Conservation (phyloP, 2,113 vertebrate genomes). For the Proterorhinus semilunaris region DNA sequence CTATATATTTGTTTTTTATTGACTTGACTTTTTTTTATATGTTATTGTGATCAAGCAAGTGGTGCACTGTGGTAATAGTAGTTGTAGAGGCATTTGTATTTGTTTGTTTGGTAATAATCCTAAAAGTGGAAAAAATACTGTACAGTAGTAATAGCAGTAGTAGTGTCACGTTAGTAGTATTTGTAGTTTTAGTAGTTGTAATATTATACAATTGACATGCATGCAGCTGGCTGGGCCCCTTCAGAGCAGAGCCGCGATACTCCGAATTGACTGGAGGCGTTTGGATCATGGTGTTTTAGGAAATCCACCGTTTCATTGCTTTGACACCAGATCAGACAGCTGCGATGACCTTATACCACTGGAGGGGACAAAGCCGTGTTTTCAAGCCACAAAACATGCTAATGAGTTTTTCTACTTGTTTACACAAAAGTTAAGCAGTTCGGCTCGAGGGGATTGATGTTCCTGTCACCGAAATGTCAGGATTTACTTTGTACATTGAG, state of each 20-base stretch:
- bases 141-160: neutral
- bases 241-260: neutral
- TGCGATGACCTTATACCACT: neutral
- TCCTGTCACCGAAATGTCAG: neutral
- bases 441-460: neutral
- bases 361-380: neutral
- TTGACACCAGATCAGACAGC: neutral
- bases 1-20: too few relatives aligned
- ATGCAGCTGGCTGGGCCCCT: neutral
- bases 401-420: neutral
- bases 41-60: too few relatives aligned
- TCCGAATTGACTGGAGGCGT: neutral
- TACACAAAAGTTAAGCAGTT: conserved; percentile 5
- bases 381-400: neutral
- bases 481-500: neutral
- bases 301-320: conserved; percentile 1
- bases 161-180: neutral
- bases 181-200: neutral
- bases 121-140: too few relatives aligned
- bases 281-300: neutral
- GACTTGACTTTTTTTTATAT: too few relatives aligned
- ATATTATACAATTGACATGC: neutral
- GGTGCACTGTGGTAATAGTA: too few relatives aligned
- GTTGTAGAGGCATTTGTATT: too few relatives aligned
- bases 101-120: too few relatives aligned